Percentiles rank a stretch among this genome's conserved stretches.
Evolutionary conservation across 1,140 invertebrate species (phyloP).

Genomic region (Pseudomyrmex flavicornis): DNA sequence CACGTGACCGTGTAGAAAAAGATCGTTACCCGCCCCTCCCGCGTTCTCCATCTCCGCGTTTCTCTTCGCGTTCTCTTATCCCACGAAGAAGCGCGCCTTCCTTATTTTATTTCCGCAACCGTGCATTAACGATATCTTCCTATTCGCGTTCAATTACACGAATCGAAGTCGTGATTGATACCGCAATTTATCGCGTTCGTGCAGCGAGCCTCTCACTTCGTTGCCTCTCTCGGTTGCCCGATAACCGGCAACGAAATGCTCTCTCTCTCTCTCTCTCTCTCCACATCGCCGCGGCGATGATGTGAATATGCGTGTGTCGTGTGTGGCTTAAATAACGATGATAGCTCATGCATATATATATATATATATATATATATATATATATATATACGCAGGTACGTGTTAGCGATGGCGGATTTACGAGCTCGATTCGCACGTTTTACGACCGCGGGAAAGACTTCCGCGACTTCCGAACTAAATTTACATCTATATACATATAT

Average conservation of each 20-base stretch:
- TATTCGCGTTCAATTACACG: constrained; percentile 69
- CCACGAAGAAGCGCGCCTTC: background rate
- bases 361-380: no score
- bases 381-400: background rate
- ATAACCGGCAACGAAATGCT: constrained; percentile 11
- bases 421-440: constrained; percentile 61
- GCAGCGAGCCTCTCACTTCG: constrained; percentile 51
- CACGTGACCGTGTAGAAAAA: constrained; percentile 67
- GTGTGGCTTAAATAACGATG: constrained; percentile 66
- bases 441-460: constrained; percentile 57
- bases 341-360: background rate
- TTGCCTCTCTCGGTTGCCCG: background rate
- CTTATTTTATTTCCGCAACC: constrained; percentile 17
- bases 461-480: constrained; percentile 33
- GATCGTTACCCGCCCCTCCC: constrained; percentile 51
- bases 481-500: constrained; percentile 64
- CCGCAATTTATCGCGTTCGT: constrained; percentile 49
- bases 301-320: background rate
- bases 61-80: background rate
- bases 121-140: background rate
- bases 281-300: background rate
- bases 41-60: constrained; percentile 57
- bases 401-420: constrained; percentile 58
- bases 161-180: constrained; percentile 68
- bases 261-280: background rate